These are phyloP conservation scores for Oreortyx pictus DNA, from an alignment of 2,797 vertebrate species.

Conservation along the genomic window DNA sequence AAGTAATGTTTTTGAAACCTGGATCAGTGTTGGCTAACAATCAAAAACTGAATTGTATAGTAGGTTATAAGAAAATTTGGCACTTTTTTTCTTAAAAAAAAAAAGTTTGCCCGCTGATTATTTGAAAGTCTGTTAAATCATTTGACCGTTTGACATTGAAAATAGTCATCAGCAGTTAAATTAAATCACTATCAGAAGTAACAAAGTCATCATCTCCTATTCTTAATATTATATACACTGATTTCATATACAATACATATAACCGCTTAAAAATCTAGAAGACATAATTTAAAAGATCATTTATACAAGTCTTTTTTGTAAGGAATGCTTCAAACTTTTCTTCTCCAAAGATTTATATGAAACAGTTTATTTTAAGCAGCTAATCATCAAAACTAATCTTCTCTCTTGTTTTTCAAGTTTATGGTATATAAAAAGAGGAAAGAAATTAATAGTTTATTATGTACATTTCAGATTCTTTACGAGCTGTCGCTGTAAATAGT, in stretches of 20 bases:
- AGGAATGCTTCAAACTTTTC: neutral
- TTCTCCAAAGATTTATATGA: neutral
- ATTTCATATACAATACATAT: neutral
- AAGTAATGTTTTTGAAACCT: neutral
- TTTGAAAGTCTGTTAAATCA: neutral
- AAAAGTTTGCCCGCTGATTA: neutral
- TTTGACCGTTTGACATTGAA: neutral
- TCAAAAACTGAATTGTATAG: neutral
- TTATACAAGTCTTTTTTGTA: neutral
- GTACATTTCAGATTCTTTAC: neutral
- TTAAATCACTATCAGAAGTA: neutral
- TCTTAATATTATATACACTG: neutral
- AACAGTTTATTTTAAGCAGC: slow-evolving; percentile 35
- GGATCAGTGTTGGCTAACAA: neutral
- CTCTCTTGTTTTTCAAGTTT: slow-evolving; percentile 17
- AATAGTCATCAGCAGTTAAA: neutral
- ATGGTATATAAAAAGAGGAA: neutral
- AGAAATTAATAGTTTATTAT: slow-evolving; percentile 9
- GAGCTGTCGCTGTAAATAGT: neutral
- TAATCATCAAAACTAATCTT: neutral
- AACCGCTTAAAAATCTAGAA: neutral
- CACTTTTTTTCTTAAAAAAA: neutral
- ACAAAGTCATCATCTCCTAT: neutral
- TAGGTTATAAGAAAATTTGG: neutral
- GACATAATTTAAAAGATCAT: neutral